Base-by-base conservation (phyloP, 2,113 vertebrate species). In the Stigmatopora nigra region DNA sequence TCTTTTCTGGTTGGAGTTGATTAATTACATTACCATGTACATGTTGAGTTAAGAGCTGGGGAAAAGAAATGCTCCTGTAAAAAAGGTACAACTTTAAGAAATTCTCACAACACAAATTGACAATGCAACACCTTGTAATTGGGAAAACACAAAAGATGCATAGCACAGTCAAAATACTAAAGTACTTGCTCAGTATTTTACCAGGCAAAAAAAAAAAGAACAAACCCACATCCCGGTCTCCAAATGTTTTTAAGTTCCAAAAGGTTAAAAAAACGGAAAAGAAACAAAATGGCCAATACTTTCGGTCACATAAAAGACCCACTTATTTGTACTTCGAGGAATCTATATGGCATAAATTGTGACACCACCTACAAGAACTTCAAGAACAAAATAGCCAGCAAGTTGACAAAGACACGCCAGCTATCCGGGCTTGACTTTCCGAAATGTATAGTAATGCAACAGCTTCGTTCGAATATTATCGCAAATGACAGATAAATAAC, bases 401-500 rank as follows among this genome's bases (percentile, higher is more conserved):
- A 20, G 14, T 59, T 38, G 7, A n/a, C 35, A 16, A 61, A 14
- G 3, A 15, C 14, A 47, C 46, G 46, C 11, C 14, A 5, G 5
- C 15, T 13, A 22, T 12, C 52, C 22, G 19, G 5, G 22, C 22
- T 22, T 31, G 53, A 56, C 53, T 15, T 22, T 13, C 31, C 53
- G 5, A 31, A 56, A 56, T 2, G 2, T 14, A 55, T 15, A 41
- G 6, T 19, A 31, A 10, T 22, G 2, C 6, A 38, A 10, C 36
- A 19, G 36, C 13, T 41, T 41, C 10, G 58, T 41, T 7, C 35
- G 31, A 41, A 20, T 19, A 10, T 56, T 61, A 14, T 58, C 38
- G 44, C 35, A 60, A 57, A 60, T 25, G 48, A 36, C 59, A 76
- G 62, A 72, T 31, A 67, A 41, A 65, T 60, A 17, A 68, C 31